Conservation (phyloP, 2,888 invertebrate genomes). For the Ramazzottius varieornatus region DNA sequence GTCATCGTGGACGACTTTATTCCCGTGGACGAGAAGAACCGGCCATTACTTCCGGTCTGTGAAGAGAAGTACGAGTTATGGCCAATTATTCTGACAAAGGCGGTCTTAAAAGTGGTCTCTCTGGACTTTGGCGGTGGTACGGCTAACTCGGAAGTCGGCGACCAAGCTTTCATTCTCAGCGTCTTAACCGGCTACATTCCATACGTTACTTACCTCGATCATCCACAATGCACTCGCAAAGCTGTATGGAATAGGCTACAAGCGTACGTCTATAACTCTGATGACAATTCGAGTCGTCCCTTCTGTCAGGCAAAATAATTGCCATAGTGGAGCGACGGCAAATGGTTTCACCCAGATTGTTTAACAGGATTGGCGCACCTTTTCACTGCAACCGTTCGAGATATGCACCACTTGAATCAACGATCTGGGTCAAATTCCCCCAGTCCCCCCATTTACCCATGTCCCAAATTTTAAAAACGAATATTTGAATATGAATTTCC, state of each 20-base stretch:
- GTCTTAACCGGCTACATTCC: neutral
- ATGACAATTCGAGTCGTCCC: too few species aligned
- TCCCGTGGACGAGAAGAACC: conserved; percentile 22
- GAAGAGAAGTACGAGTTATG: conserved; percentile 20
- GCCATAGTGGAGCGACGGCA: too few species aligned
- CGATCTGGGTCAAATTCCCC: too few species aligned
- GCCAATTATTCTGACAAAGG: conserved; percentile 24
- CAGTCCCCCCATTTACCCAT: too few species aligned
- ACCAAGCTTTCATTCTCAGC: neutral
- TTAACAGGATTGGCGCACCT: too few species aligned
- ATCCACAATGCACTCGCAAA: neutral
- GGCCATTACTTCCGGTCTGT: conserved; percentile 19
- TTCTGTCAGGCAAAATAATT: too few species aligned
- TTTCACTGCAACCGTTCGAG: too few species aligned
- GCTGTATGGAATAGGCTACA: neutral
- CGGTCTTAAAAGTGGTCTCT: conserved; percentile 22
- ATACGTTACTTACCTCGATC: neutral
- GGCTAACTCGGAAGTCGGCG: neutral
- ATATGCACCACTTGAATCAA: too few species aligned
- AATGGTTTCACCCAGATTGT: too few species aligned
- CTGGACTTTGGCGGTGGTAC: conserved; percentile 12
- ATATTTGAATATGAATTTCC: too few species aligned
- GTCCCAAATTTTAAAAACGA: too few species aligned
- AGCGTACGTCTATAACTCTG: neutral
- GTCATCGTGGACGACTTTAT: conserved; percentile 21